Evolutionary conservation across 1,140 invertebrate genomes (phyloP), one percentile per base, ranked within the genome.

Genomic region (Gryon sp.): DNA sequence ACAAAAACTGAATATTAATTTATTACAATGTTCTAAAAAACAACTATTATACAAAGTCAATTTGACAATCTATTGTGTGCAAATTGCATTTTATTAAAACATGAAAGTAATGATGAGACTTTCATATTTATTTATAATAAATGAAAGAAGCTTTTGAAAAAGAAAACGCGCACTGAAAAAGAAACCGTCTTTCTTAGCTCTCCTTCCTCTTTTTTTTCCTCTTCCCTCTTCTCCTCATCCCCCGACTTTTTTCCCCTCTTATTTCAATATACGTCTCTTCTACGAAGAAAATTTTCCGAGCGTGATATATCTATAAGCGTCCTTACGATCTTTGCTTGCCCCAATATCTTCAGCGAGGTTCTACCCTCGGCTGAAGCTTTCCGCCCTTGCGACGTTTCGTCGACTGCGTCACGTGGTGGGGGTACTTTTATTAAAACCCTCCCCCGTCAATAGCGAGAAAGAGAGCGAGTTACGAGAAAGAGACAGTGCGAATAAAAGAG

Each of bases 401-500:
- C 72, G 46, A 70, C 66, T 60, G 66, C 19, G 18, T 11, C 0
- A 8, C 8, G 11, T 75, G 53, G 81, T 76, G 65, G 80, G 81
- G 80, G 81, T 76, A 83, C 78, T 83, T 83, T 80, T 83, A 83
- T 83, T 83, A 83, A 83, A 83, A 73, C 52, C 52, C 76, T n/a
- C n/a, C 76, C 66, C 72, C 81, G 72, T 83, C 76, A 78, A 80
- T 81, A 79, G 80, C 41, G 46, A 20, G 19, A 50, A 52, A 46
- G 32, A 22, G 36, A 20, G n/a, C n/a, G n/a, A n/a, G n/a, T n/a
- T n/a, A n/a, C n/a, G n/a, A n/a, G n/a, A n/a, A n/a, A n/a, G n/a
- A n/a, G n/a, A n/a, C n/a, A n/a, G n/a, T n/a, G 14, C 7, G 11
- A 34, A 32, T 8, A 11, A 24, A 30, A 2, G 30, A 38, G 18